Percentiles rank a stretch among this genome's conserved stretches.
phyloP scores from a whole-genome alignment of 2,888 invertebrate species.

The Microctonus aethiopoides region DNA sequence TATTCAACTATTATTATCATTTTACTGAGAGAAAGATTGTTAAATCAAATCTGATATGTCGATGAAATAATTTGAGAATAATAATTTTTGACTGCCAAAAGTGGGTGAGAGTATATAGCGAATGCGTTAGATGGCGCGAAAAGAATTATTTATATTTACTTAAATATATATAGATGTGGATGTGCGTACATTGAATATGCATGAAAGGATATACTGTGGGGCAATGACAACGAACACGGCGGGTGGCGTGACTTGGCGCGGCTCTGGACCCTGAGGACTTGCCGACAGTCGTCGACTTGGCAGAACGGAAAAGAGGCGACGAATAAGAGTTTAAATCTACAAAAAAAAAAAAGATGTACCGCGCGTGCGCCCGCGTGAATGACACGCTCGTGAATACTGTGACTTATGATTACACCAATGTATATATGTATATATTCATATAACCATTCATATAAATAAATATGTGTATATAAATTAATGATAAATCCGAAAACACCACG shows the following conservation, averaged over 20 bases:
- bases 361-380: slow-evolving; percentile 33
- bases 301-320: slow-evolving; percentile 34
- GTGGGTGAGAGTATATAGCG: background rate
- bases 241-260: slow-evolving; percentile 63
- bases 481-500: background rate
- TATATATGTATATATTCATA: background rate
- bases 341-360: slow-evolving; percentile 32
- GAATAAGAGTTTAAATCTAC: background rate
- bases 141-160: background rate
- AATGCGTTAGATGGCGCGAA: background rate
- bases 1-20: too few relatives aligned
- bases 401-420: slow-evolving; percentile 31
- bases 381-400: slow-evolving; percentile 42
- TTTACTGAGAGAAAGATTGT: too few relatives aligned
- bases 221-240: slow-evolving; percentile 65
- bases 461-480: background rate
- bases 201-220: slow-evolving; percentile 5
- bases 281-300: slow-evolving; percentile 55
- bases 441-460: too few relatives aligned
- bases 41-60: background rate
- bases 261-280: slow-evolving; percentile 43
- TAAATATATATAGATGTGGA: background rate
- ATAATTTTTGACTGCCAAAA: background rate
- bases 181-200: background rate
- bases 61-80: background rate